These are phyloP conservation scores for Cheilosia vulpina DNA, from an alignment of 2,888 invertebrate genomes.

Conservation along the genomic window DNA sequence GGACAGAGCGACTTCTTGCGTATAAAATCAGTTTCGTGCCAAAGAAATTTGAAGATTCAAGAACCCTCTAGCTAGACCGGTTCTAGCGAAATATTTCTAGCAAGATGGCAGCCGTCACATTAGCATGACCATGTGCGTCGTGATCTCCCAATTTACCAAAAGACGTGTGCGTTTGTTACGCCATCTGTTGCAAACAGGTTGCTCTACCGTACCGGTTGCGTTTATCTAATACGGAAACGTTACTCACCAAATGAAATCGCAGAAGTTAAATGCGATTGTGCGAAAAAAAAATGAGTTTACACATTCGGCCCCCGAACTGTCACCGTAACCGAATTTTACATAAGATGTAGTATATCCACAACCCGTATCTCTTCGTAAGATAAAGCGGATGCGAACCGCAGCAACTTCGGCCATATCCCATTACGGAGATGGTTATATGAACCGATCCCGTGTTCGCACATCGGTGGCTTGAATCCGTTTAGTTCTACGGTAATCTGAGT, in stretches of 20 bases:
- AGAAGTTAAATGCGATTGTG: conserved; percentile 14
- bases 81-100: conserved; percentile 51
- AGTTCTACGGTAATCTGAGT: conserved; percentile 42
- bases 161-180: conserved; percentile 43
- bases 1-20: conserved; percentile 9
- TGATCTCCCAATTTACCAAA: conserved; percentile 23
- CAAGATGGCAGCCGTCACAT: conserved; percentile 16
- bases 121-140: conserved; percentile 48
- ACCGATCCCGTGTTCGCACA: conserved; percentile 33
- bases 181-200: conserved; percentile 55
- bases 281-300: background rate
- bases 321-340: conserved; percentile 51
- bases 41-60: conserved; percentile 54
- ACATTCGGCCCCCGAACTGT: background rate
- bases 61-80: conserved; percentile 50
- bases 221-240: conserved; percentile 70
- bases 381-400: conserved; percentile 25
- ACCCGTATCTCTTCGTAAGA: background rate
- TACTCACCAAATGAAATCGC: conserved; percentile 30
- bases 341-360: conserved; percentile 19
- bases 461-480: conserved; percentile 28
- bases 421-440: conserved; percentile 52
- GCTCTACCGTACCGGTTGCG: conserved; percentile 18
- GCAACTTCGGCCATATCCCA: conserved; percentile 32
- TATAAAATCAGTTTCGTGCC: conserved; percentile 23